Evolutionary conservation across 2,797 vertebrate genomes (phyloP).

Genomic region (Atherinosoma microstoma): DNA sequence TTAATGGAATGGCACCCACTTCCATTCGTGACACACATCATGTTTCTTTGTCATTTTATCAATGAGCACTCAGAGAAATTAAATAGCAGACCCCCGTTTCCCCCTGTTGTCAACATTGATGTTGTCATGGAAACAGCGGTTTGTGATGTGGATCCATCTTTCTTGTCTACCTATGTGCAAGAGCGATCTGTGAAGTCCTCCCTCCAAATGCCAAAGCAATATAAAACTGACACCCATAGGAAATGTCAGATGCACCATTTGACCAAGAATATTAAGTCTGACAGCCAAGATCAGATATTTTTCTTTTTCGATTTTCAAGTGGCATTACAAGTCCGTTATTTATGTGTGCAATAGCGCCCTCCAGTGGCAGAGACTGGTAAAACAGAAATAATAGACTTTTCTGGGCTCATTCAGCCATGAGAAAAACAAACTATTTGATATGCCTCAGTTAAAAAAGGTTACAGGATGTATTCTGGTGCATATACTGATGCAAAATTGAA

Average conservation of each 20-base stretch:
- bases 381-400: not conserved
- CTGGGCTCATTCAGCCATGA: constrained; percentile 8
- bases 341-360: constrained; percentile 76
- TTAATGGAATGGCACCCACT: constrained; percentile 33
- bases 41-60: constrained; percentile 45
- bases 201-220: constrained; percentile 66
- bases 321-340: constrained; percentile 26
- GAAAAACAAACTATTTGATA: constrained; percentile 4
- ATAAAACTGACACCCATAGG: constrained; percentile 62
- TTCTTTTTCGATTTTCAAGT: constrained; percentile 30
- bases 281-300: constrained; percentile 47
- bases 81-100: constrained; percentile 25
- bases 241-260: constrained; percentile 64
- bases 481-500: not conserved
- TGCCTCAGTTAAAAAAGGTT: constrained; percentile 2
- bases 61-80: constrained; percentile 58
- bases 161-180: constrained; percentile 29
- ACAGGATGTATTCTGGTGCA: not conserved
- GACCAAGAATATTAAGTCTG: constrained; percentile 44
- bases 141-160: constrained; percentile 51
- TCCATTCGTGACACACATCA: constrained; percentile 28
- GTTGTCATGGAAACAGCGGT: constrained; percentile 77
- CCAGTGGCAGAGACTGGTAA: constrained; percentile 65
- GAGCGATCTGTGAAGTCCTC: constrained; percentile 39
- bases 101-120: constrained; percentile 63